Percentiles rank a stretch among this genome's conserved stretches.
Evolutionary conservation across 2,113 vertebrate genomes (phyloP).

Genomic region (Mesoclemmys tuberculata): DNA sequence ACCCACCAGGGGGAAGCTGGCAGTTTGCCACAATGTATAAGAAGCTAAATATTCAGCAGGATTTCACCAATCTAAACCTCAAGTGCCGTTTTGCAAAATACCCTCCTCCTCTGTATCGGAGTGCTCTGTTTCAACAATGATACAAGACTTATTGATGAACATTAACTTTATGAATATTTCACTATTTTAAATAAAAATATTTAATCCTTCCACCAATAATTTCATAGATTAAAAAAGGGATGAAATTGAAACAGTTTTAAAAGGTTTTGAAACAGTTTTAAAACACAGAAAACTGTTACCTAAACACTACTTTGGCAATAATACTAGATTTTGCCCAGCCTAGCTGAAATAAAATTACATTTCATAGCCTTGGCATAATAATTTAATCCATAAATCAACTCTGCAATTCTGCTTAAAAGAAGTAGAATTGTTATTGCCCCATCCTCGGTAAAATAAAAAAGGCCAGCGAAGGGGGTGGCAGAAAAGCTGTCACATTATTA

Average conservation of each 20-base stretch:
- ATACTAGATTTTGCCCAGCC: conserved; percentile 25
- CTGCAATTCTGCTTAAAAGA: conserved; percentile 28
- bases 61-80: conserved; percentile 68
- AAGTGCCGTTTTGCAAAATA: conserved; percentile 68
- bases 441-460: conserved; percentile 15
- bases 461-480: neutral
- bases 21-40: too few species aligned
- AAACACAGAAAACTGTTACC: neutral
- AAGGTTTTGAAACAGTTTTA: too few species aligned
- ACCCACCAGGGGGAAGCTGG: too few species aligned
- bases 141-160: neutral
- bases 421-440: conserved; percentile 20
- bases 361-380: conserved; percentile 47
- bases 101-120: conserved; percentile 45
- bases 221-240: conserved; percentile 44
- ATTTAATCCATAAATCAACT: conserved; percentile 61
- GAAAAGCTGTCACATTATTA: neutral
- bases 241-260: conserved; percentile 5
- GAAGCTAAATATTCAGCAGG: conserved; percentile 59
- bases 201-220: conserved; percentile 42
- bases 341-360: conserved; percentile 42
- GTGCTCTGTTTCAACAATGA: conserved; percentile 61
- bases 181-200: conserved; percentile 34
- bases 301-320: conserved; percentile 27
- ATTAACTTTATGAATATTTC: conserved; percentile 29